These are phyloP conservation scores for Leucophora obtusa DNA, from an alignment of 2,888 invertebrate genomes.

Conservation along the genomic window DNA sequence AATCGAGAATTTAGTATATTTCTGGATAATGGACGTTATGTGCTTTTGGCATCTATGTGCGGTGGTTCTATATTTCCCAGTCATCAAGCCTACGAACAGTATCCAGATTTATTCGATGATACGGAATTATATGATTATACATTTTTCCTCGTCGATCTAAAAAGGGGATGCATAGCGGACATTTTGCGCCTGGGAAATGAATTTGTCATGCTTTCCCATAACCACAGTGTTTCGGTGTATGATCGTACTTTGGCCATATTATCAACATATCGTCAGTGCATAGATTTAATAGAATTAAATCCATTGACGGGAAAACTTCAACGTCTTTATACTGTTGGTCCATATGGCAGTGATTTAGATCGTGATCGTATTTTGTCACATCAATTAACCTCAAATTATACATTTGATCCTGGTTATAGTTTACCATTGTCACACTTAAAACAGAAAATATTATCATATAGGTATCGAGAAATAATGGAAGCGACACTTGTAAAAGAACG, in stretches of 20 bases:
- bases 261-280: slow-evolving; percentile 96
- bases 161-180: slow-evolving; percentile 89
- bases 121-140: slow-evolving; percentile 94
- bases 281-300: slow-evolving; percentile 93
- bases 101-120: slow-evolving; percentile 85
- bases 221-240: slow-evolving; percentile 96
- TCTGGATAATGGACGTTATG: slow-evolving; percentile 92
- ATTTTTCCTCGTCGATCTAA: slow-evolving; percentile 90
- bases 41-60: slow-evolving; percentile 92
- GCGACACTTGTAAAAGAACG: slow-evolving; percentile 36
- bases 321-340: slow-evolving; percentile 66
- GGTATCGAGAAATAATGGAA: slow-evolving; percentile 68
- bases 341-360: slow-evolving; percentile 56
- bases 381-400: slow-evolving; percentile 23
- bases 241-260: slow-evolving; percentile 94
- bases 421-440: slow-evolving; percentile 71
- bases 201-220: slow-evolving; percentile 95
- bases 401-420: slow-evolving; percentile 45
- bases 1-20: slow-evolving; percentile 97
- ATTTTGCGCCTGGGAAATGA: slow-evolving; percentile 91
- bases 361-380: slow-evolving; percentile 43
- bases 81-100: slow-evolving; percentile 92
- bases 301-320: slow-evolving; percentile 82
- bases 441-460: slow-evolving; percentile 70
- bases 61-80: slow-evolving; percentile 90